phyloP scores from a whole-genome alignment of 2,888 invertebrate genomes.

The Hirtodrosophila histrioides region DNA sequence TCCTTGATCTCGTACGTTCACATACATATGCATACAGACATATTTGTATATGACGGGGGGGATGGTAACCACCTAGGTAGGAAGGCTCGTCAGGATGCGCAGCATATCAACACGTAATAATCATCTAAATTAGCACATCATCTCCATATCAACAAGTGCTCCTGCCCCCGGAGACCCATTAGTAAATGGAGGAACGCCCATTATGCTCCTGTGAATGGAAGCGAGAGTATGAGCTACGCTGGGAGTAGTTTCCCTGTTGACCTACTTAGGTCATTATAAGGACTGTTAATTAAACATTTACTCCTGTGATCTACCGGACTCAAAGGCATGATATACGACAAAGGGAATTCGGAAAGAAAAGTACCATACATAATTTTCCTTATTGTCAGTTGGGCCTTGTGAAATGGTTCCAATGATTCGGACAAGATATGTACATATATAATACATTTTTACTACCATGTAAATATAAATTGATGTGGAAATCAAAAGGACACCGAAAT shows the following conservation, averaged over 20 bases:
- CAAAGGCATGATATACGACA: neutral
- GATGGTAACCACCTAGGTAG: neutral
- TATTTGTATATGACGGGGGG: neutral
- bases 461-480: too few relatives aligned
- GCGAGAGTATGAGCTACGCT: slow-evolving; percentile 2
- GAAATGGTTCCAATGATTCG: too few relatives aligned
- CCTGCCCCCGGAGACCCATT: slow-evolving; percentile 42
- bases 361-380: too few relatives aligned
- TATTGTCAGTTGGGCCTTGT: too few relatives aligned
- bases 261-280: slow-evolving; percentile 53
- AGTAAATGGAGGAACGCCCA: slow-evolving; percentile 61
- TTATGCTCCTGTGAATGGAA: slow-evolving; percentile 36
- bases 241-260: slow-evolving; percentile 39
- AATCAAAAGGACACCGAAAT: too few relatives aligned
- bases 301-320: slow-evolving; percentile 1
- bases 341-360: too few relatives aligned
- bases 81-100: slow-evolving; percentile 11
- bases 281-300: slow-evolving; percentile 53
- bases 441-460: too few relatives aligned
- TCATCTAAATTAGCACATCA: slow-evolving; percentile 49
- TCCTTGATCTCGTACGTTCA: slow-evolving; percentile 1
- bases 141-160: slow-evolving; percentile 69
- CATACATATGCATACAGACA: slow-evolving; percentile 13
- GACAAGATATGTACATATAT: too few relatives aligned
- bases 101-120: slow-evolving; percentile 55